These are phyloP conservation scores for Nycteola revayana DNA, from an alignment of 2,888 invertebrate species.

Conservation along the genomic window DNA sequence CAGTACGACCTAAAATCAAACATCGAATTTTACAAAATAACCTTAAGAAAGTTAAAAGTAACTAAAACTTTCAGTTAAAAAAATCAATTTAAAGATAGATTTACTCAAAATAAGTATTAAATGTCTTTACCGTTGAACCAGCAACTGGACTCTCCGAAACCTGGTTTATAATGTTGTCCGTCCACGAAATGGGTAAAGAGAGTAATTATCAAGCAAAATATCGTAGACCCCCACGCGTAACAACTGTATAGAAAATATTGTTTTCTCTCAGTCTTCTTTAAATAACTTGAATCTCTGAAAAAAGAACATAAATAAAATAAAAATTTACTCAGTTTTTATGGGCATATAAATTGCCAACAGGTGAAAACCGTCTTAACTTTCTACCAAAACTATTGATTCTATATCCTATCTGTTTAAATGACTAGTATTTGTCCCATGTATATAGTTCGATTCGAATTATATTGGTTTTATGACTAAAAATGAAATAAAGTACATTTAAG, in stretches of 20 bases:
- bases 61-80: too few relatives aligned
- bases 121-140: constrained; percentile 84
- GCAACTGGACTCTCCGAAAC: constrained; percentile 80
- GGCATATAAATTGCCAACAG: too few relatives aligned
- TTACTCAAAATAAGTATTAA: not conserved
- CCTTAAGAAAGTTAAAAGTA: too few relatives aligned
- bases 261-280: constrained; percentile 71
- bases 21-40: not conserved
- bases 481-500: too few relatives aligned
- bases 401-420: too few relatives aligned
- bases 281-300: constrained; percentile 58
- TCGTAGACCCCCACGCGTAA: constrained; percentile 83
- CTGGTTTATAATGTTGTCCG: constrained; percentile 80
- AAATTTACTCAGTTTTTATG: not conserved
- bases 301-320: too few relatives aligned
- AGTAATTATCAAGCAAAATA: constrained; percentile 73
- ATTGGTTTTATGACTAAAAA: too few relatives aligned
- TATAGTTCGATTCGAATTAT: too few relatives aligned
- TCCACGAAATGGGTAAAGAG: constrained; percentile 78
- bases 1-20: constrained; percentile 61
- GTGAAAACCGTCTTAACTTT: too few relatives aligned
- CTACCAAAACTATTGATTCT: too few relatives aligned
- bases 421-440: too few relatives aligned
- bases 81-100: too few relatives aligned
- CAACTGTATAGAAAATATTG: constrained; percentile 80